A percentile compares a stretch with the other conserved stretches of the same genome.
Conservation (phyloP, 2,797 vertebrate species). For the Hozukius guyotensis region DNA sequence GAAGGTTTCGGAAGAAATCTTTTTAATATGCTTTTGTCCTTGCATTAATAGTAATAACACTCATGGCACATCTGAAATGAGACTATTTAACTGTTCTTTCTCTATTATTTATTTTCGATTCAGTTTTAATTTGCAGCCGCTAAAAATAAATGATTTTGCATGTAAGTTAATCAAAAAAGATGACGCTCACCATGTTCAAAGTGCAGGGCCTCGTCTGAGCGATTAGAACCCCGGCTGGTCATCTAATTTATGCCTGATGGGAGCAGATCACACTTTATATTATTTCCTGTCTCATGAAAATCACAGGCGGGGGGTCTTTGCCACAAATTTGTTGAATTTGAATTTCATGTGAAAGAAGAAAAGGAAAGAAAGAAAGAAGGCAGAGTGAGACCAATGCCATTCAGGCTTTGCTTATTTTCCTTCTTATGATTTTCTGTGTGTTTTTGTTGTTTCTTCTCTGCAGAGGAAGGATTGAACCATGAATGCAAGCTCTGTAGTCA, state of each 20-base stretch:
- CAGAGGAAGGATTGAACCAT: slow-evolving; percentile 98
- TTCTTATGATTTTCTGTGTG: slow-evolving; percentile 58
- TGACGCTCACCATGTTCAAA: slow-evolving; percentile 45
- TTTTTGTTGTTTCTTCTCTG: slow-evolving; percentile 62
- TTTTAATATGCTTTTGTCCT: neutral
- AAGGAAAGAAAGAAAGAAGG: neutral
- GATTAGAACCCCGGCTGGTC: slow-evolving; percentile 65
- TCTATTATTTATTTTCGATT: slow-evolving; percentile 15
- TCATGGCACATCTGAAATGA: neutral
- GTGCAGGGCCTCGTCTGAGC: slow-evolving; percentile 58
- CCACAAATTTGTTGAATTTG: slow-evolving; percentile 47
- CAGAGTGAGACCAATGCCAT: slow-evolving; percentile 46
- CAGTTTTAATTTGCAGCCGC: slow-evolving; percentile 26
- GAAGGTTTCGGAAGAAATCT: neutral
- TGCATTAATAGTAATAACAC: neutral
- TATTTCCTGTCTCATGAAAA: slow-evolving; percentile 65
- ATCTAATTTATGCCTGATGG: slow-evolving; percentile 73
- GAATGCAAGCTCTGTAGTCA: slow-evolving; percentile 99
- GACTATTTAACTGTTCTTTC: slow-evolving; percentile 11
- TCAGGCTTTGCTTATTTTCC: slow-evolving; percentile 56
- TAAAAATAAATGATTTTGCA: slow-evolving; percentile 35
- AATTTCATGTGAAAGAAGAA: slow-evolving; percentile 38
- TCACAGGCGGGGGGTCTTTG: slow-evolving; percentile 61
- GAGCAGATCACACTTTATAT: slow-evolving; percentile 68
- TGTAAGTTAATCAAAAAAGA: slow-evolving; percentile 55